A percentile compares a stretch with the other conserved stretches of the same genome.
Evolutionary conservation across 2,888 invertebrate genomes (phyloP).

Genomic region (Proisotoma minuta): DNA sequence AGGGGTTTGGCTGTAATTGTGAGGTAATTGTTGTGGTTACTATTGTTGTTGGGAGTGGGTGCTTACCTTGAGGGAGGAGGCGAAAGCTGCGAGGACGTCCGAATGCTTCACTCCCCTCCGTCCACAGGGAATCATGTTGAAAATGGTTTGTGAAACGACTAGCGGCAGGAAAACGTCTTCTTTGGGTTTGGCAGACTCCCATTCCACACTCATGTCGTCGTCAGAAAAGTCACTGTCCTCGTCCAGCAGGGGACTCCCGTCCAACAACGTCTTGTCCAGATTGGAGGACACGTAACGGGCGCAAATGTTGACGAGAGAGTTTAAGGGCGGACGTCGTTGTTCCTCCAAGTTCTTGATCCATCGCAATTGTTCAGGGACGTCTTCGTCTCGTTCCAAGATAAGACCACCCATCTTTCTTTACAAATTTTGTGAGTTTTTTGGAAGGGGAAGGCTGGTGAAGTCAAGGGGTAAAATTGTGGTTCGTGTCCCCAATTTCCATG

Average conservation of each 20-base stretch:
- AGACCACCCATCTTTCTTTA: neutral
- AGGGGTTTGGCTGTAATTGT: neutral
- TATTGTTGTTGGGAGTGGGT: neutral
- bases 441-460: no score
- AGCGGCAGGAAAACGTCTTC: neutral
- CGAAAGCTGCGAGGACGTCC: neutral
- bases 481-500: no score
- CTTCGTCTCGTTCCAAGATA: neutral
- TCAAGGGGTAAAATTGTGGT: no score
- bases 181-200: no score
- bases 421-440: no score
- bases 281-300: conserved; percentile 59
- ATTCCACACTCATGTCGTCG: no score
- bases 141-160: neutral
- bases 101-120: neutral
- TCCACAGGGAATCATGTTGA: neutral
- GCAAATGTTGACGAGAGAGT: conserved; percentile 54
- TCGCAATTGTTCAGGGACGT: neutral
- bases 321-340: neutral
- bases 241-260: no score
- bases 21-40: no score
- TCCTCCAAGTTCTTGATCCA: neutral
- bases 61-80: neutral
- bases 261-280: conserved; percentile 59
- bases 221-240: no score